Conservation (phyloP, 2,113 vertebrate genomes). For the cattle (Bos taurus) region ARS-UCD2.0 NC_037348.1:4049001-4049500, state of each 20-base stretch:
- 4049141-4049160: not conserved
- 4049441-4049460: not conserved
- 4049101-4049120: not conserved
- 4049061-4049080: not conserved
- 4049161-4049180: not conserved
- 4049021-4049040: rapidly evolving
- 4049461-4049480: not conserved
- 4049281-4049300: not conserved
- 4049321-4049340: not conserved
- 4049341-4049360: not conserved
- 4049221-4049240: not conserved
- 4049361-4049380: not conserved
- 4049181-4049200: conserved; percentile 45
- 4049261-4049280: not conserved
- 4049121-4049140: no score
- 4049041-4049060: not conserved
- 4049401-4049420: not conserved
- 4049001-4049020: not conserved
- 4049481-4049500: not conserved
- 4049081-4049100: not conserved
- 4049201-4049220: conserved; percentile 13
- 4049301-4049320: not conserved
- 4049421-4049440: not conserved
- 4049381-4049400: not conserved
- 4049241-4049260: conserved; percentile 47